Base-by-base conservation (phyloP, 2,113 vertebrate species). In the Dasyornis broadbenti region DNA sequence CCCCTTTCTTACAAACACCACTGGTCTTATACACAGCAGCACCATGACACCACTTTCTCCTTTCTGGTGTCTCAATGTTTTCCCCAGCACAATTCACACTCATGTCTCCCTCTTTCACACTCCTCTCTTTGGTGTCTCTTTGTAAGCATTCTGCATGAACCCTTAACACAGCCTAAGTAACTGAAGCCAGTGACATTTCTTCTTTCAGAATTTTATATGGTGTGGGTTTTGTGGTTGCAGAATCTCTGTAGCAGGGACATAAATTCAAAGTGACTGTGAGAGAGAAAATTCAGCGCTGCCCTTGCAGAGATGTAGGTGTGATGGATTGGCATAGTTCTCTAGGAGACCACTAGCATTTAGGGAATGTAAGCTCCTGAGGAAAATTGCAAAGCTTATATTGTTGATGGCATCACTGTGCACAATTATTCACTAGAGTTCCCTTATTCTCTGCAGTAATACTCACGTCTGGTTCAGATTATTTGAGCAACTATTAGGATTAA, bases 401-500 rank as follows among this genome's bases (percentile, higher is more conserved):
- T 53, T 69, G 49, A 64, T 78, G 49, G 18, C 16, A 63, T 92
- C 70, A 72, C 37, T 65, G 7, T 69, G 37, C 53, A 79, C 24
- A 72, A 35, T 57, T 91, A 65, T 80, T 88, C 54, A 80, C n/a
- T 61, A 44, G 10, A 79, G 7, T 12, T 69, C 59, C 22, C 37
- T 82, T 82, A 72, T 65, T 85, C 53, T 56, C 44, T 85, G 56
- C 19, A 64, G 44, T 61, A 80, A 72, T 72, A 37, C n/a, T 88
- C 68, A 28, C 47, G 28, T 77, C n/a, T 88, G 26, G n/a, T 69
- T 91, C 53, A 69, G 56, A 91, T 68, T 69, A 85, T 76, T 61
- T 53, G n/a, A 94, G 50, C 7, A 85, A 85, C n/a, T 57, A n/a
- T 42, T 69, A 72, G 66, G 50, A 85, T 80, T 87, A 93, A 96